Percentiles rank a stretch among this genome's conserved stretches.
phyloP scores from a whole-genome alignment of 2,113 vertebrate species.

The Mastomys natalensis region DNA sequence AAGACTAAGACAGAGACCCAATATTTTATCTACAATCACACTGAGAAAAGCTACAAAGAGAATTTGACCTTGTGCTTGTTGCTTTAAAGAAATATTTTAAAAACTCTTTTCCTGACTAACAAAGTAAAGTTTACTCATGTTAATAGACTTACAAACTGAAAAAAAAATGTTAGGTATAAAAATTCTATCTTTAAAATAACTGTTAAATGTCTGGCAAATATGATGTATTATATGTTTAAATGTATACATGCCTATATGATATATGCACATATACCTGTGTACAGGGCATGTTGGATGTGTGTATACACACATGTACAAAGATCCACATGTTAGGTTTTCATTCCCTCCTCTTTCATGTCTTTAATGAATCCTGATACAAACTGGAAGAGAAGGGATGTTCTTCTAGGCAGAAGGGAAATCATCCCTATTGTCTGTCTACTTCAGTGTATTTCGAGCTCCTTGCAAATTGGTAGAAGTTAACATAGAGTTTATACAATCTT shows the following conservation, averaged over 20 bases:
- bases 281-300: neutral
- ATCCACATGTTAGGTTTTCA: neutral
- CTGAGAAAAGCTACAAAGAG: neutral
- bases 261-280: neutral
- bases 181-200: neutral
- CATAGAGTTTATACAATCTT: neutral
- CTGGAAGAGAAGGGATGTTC: too few relatives aligned
- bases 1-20: neutral
- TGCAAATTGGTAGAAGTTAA: constrained; percentile 37
- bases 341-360: neutral
- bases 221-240: neutral
- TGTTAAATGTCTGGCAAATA: neutral
- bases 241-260: neutral
- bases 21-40: neutral
- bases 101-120: neutral
- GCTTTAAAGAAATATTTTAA: neutral
- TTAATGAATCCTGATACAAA: neutral
- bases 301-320: neutral
- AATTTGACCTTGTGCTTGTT: neutral
- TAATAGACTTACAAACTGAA: constrained; percentile 10
- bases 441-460: neutral
- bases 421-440: neutral
- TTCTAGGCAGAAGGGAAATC: neutral
- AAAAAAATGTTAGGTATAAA: neutral
- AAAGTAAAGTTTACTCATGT: neutral